phyloP scores from a whole-genome alignment of 1,140 invertebrate genomes.

The Caenorhabditis inopinata region DNA sequence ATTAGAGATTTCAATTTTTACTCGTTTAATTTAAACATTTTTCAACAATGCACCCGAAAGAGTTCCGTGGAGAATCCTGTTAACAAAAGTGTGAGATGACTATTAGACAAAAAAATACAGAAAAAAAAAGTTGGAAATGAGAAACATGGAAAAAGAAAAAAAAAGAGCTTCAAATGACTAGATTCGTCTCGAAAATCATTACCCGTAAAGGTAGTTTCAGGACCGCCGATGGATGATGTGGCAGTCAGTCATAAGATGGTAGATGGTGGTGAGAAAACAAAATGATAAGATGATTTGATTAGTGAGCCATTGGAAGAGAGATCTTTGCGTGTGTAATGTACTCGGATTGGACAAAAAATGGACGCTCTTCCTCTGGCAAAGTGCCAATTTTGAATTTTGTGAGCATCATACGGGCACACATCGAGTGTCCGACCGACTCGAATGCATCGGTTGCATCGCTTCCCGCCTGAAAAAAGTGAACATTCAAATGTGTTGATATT shows the following conservation, averaged over 20 bases:
- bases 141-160: background rate
- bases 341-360: constrained; percentile 6
- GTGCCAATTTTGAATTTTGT: constrained; percentile 38
- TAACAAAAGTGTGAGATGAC: background rate
- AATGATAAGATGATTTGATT: background rate
- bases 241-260: constrained; percentile 32
- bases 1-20: constrained; percentile 2
- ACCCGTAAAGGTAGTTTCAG: constrained; percentile 27
- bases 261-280: background rate
- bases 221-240: constrained; percentile 27
- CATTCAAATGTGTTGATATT: background rate
- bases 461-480: constrained; percentile 35
- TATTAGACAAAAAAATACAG: background rate
- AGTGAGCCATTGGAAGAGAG: constrained; percentile 30
- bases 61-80: background rate
- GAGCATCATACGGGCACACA: constrained; percentile 34
- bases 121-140: background rate
- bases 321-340: constrained; percentile 41
- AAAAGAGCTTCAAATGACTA: background rate
- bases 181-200: background rate
- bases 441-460: constrained; percentile 47
- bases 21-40: constrained; percentile 3
- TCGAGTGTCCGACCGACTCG: constrained; percentile 45
- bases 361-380: constrained; percentile 31
- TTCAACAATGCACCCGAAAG: constrained; percentile 3